Evolutionary conservation across 92 coral and sea anemone species (phyloP).

Genomic region (Palythoa caribaeorum): DNA sequence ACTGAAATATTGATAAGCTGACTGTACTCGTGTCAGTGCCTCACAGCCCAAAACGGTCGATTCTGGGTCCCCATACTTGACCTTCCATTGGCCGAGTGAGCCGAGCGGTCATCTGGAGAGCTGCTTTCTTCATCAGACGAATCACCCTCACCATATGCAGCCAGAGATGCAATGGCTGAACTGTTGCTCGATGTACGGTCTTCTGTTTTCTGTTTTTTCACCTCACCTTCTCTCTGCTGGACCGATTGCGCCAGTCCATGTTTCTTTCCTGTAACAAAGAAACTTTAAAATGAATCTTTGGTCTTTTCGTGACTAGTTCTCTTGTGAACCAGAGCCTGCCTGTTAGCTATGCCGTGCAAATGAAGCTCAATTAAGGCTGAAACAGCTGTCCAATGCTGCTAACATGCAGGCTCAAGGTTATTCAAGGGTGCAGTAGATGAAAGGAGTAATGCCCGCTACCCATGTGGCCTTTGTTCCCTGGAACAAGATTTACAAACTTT

Average conservation of each 20-base stretch:
- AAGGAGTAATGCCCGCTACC: too few relatives aligned
- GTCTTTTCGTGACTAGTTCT: background rate
- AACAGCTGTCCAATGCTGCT: too few relatives aligned
- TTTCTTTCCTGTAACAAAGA: conserved; percentile 31
- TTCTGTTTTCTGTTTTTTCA: conserved; percentile 68
- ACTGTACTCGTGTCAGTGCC: conserved; percentile 27
- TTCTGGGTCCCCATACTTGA: background rate
- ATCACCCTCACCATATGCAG: conserved; percentile 76
- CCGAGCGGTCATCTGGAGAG: conserved; percentile 31
- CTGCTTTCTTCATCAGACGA: conserved; percentile 74
- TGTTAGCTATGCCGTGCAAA: too few relatives aligned
- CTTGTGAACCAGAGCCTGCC: background rate
- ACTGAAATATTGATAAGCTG: too few relatives aligned
- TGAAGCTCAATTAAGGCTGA: too few relatives aligned
- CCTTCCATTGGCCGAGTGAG: conserved; percentile 15
- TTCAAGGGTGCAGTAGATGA: too few relatives aligned
- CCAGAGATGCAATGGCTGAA: conserved; percentile 68
- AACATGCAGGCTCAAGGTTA: background rate
- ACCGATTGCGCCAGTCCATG: conserved; percentile 46
- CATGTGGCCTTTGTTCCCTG: too few relatives aligned
- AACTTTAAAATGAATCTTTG: conserved; percentile 27
- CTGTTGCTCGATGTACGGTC: conserved; percentile 31
- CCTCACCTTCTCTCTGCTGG: conserved; percentile 18
- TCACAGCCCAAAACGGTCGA: conserved; percentile 86
- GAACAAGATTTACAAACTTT: too few relatives aligned